phyloP scores from a whole-genome alignment of 2,113 vertebrate species.

The Meriones unguiculatus region DNA sequence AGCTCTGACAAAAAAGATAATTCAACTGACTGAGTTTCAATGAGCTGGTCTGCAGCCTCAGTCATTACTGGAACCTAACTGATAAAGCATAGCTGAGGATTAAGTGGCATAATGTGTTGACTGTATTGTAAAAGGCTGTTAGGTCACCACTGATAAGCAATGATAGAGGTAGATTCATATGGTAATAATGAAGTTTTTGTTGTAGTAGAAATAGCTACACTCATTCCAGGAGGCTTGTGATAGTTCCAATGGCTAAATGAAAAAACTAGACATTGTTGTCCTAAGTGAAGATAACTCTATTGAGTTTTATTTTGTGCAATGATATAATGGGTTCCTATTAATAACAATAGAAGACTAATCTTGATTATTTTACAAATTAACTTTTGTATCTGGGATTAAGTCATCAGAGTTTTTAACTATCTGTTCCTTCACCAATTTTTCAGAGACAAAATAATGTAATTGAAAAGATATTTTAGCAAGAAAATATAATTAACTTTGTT shows the following conservation, averaged over 20 bases:
- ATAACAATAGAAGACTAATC: not conserved
- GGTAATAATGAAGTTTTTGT: not conserved
- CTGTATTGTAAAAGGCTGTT: not conserved
- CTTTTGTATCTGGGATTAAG: not conserved
- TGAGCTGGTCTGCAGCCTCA: not conserved
- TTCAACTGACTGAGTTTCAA: not conserved
- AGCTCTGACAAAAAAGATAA: not conserved
- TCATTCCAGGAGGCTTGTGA: not conserved
- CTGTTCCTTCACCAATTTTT: slow-evolving; percentile 11
- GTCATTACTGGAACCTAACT: not conserved
- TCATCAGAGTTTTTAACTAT: not conserved
- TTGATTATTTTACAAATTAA: slow-evolving; percentile 32
- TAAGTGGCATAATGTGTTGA: not conserved
- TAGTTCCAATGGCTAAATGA: not conserved
- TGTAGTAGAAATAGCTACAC: not conserved
- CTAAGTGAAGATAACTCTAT: not conserved
- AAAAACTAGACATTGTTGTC: not conserved
- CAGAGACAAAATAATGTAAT: not conserved
- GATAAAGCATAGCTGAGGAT: not conserved
- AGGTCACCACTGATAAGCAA: not conserved
- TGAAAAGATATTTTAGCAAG: slow-evolving; percentile 63
- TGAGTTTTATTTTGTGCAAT: not conserved
- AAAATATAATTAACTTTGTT: slow-evolving; percentile 41
- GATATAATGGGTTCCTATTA: not conserved
- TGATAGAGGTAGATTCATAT: not conserved